Base-by-base conservation (phyloP, 2,888 invertebrate species). In the Branchipolynoe longqiensis region DNA sequence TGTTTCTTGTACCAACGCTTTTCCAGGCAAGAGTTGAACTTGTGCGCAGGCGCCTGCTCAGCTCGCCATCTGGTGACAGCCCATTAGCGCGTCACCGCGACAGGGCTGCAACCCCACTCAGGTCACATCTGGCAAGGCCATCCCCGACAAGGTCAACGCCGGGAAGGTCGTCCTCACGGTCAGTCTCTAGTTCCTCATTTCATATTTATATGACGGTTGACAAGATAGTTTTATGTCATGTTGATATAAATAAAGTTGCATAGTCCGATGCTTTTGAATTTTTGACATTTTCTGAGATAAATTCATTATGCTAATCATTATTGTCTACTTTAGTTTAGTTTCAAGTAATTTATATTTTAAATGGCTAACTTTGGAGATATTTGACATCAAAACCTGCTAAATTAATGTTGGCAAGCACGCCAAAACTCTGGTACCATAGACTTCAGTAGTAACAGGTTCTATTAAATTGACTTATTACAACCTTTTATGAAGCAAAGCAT, bases 11-110 rank as follows among this genome's bases (percentile, higher is more conserved):
- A n/a, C n/a, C n/a, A n/a, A n/a, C n/a, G n/a, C 3, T 62, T 28
- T 62, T 14, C 18, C 78, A 78, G 78, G 78, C 78, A 12, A 41
- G 78, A 1, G 78, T 78, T 31, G 78, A 78, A 28, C 28, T 78
- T 2, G 78, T 78, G 4, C 78, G 78, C 3, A 41, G 78, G 3
- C 78, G 78, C 0, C 54, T 78, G 12, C 54, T 78, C 48, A 78
- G 54, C 78, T 78, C 78, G 8, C 78, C 78, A 8, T 41, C 31
- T 0, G 48, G 8, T 12, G 78, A 78, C n/a, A 78, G 69, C 18
- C 69, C 69, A 2, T 38, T 69, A 1, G 69, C 69, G 0, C 69
- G 69, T 1, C 69, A 69, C 48, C 48, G 48, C 48, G n/a, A n/a
- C 31, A 4, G 62, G 62, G 69, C 36, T 33, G 6, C 69, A n/a